Evolutionary conservation across 1,140 invertebrate species (phyloP).

Genomic region (Heliconius melpomene): DNA sequence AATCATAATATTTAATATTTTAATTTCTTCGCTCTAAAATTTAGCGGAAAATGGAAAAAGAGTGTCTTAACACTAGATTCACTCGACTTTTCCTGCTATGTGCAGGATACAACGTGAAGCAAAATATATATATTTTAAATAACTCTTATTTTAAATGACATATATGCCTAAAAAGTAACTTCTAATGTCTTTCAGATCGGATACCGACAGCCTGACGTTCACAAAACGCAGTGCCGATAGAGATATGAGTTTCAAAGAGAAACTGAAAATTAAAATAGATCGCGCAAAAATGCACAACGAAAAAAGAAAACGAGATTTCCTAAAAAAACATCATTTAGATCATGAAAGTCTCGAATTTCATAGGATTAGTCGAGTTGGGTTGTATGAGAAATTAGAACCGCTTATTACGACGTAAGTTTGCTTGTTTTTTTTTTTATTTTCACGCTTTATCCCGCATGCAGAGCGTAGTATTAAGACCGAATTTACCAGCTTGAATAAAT

Average conservation of each 20-base stretch:
- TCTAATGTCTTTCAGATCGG: constrained; percentile 56
- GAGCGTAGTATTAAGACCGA: no score
- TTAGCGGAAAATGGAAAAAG: no score
- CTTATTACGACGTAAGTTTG: constrained; percentile 82
- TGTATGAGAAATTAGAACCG: constrained; percentile 83
- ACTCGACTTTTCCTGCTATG: no score
- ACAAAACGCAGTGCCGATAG: constrained; percentile 79
- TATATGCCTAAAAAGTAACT: neutral
- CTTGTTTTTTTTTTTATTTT: neutral
- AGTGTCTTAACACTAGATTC: no score
- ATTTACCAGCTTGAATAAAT: no score
- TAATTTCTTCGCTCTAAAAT: no score
- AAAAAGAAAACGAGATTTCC: constrained; percentile 68
- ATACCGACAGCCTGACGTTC: constrained; percentile 80
- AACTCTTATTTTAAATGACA: no score
- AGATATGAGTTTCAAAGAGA: constrained; percentile 58
- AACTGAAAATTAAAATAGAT: constrained; percentile 56
- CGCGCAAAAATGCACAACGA: constrained; percentile 70
- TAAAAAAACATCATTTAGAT: constrained; percentile 69
- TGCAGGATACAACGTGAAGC: no score
- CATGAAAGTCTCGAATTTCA: constrained; percentile 78
- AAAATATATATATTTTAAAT: no score
- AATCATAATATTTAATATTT: no score
- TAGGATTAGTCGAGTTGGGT: constrained; percentile 79
- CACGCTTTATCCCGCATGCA: no score